Evolutionary conservation across 1,140 invertebrate species (phyloP).

Genomic region (Mya arenaria): DNA sequence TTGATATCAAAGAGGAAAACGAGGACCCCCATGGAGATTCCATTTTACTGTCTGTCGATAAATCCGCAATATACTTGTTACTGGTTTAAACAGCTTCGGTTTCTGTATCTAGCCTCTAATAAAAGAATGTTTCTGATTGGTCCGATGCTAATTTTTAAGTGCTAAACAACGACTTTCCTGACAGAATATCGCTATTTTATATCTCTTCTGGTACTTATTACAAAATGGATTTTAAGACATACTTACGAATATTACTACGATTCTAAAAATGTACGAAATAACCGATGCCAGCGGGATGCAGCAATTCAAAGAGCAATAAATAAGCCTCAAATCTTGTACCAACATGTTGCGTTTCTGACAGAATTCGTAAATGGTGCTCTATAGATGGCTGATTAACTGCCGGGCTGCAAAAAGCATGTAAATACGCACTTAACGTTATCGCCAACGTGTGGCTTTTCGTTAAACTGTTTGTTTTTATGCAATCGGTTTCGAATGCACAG

Average conservation of each 20-base stretch:
- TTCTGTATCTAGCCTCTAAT: slow-evolving; percentile 14
- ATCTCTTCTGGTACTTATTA: slow-evolving; percentile 31
- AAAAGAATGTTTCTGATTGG: slow-evolving; percentile 11
- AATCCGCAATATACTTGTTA: slow-evolving; percentile 11
- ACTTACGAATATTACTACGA: slow-evolving; percentile 19
- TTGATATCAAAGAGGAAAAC: slow-evolving; percentile 23
- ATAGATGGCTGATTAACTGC: no score
- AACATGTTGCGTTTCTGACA: no score
- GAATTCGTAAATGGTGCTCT: no score
- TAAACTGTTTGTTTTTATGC: no score
- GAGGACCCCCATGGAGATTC: slow-evolving; percentile 25
- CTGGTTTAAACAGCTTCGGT: slow-evolving; percentile 16
- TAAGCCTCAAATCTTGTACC: no score
- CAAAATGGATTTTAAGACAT: slow-evolving; percentile 39
- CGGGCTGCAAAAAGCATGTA: no score
- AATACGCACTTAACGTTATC: no score
- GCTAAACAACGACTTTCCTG: slow-evolving; percentile 28
- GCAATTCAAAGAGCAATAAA: no score
- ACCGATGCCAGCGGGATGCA: slow-evolving; percentile 16
- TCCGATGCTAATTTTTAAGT: slow-evolving; percentile 5
- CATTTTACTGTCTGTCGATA: slow-evolving; percentile 48
- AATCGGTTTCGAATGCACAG: no score
- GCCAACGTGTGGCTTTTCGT: no score
- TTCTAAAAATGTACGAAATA: slow-evolving; percentile 36
- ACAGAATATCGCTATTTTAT: slow-evolving; percentile 42